phyloP scores from a whole-genome alignment of 92 coral and sea anemone species.

The Isaurus tuberculatus region DNA sequence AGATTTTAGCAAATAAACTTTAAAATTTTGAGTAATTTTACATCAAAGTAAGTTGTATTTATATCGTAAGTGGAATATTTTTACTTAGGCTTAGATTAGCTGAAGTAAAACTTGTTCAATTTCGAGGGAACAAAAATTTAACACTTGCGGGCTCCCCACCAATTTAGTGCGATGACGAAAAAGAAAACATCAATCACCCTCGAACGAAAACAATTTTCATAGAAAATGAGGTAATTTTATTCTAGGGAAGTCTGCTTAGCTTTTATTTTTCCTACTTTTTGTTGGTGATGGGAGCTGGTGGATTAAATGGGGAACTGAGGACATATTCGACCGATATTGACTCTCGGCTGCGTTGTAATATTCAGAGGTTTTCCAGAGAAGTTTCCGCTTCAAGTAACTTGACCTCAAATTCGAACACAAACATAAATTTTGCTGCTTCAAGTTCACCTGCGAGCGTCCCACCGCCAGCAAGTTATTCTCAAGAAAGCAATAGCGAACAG shows the following conservation, averaged over 20 bases:
- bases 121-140: neutral
- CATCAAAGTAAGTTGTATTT: neutral
- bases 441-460: conserved; percentile 32
- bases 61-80: neutral
- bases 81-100: neutral
- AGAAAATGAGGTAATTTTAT: conserved; percentile 23
- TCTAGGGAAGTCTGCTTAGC: neutral
- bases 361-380: conserved; percentile 57
- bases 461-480: conserved; percentile 43
- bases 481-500: conserved; percentile 42
- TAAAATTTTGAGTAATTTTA: neutral
- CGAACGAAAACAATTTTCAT: neutral
- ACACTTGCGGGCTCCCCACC: neutral
- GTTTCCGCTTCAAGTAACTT: conserved; percentile 39
- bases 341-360: conserved; percentile 67
- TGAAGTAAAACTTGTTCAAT: too few species aligned
- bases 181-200: conserved; percentile 18
- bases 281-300: conserved; percentile 95
- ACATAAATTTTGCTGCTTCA: conserved; percentile 17
- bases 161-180: neutral
- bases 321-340: conserved; percentile 78
- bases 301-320: conserved; percentile 84
- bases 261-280: neutral
- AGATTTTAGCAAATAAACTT: neutral
- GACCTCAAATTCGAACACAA: conserved; percentile 23